These are phyloP conservation scores for Nibea coibor DNA, from an alignment of 2,113 vertebrate genomes.

Conservation along the genomic window DNA sequence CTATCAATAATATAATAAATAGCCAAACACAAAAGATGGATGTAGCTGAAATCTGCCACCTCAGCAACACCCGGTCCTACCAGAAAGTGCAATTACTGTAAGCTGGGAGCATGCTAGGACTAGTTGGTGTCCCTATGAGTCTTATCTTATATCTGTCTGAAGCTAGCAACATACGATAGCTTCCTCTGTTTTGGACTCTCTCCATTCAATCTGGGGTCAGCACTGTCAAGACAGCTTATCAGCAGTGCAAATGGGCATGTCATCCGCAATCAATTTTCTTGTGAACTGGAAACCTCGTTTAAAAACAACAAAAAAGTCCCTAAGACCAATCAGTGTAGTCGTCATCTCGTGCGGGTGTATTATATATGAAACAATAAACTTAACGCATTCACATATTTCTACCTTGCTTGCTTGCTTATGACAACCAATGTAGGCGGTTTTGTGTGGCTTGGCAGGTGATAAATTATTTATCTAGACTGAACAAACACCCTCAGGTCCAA, in stretches of 20 bases:
- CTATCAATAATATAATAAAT: no score
- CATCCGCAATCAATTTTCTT: background rate
- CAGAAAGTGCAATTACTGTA: no score
- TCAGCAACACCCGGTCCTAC: no score
- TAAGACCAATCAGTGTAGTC: background rate
- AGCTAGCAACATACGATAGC: background rate
- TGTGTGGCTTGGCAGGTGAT: slow-evolving; percentile 29
- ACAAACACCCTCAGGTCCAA: slow-evolving; percentile 60
- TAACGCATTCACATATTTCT: background rate
- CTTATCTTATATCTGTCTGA: no score
- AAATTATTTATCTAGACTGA: slow-evolving; percentile 64
- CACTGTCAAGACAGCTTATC: background rate
- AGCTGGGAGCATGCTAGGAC: no score
- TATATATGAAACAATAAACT: background rate
- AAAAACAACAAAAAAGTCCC: slow-evolving; percentile 9
- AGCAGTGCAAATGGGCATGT: background rate
- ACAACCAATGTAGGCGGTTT: slow-evolving; percentile 16
- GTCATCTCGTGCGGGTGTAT: background rate
- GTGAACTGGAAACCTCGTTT: background rate
- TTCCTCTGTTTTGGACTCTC: background rate
- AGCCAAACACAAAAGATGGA: no score
- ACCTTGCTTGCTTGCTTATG: slow-evolving; percentile 8
- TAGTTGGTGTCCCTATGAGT: no score
- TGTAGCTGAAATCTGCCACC: no score
- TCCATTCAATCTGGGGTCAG: background rate